Conservation (phyloP, 2,797 vertebrate species). For the Benthosema pterotum region DNA sequence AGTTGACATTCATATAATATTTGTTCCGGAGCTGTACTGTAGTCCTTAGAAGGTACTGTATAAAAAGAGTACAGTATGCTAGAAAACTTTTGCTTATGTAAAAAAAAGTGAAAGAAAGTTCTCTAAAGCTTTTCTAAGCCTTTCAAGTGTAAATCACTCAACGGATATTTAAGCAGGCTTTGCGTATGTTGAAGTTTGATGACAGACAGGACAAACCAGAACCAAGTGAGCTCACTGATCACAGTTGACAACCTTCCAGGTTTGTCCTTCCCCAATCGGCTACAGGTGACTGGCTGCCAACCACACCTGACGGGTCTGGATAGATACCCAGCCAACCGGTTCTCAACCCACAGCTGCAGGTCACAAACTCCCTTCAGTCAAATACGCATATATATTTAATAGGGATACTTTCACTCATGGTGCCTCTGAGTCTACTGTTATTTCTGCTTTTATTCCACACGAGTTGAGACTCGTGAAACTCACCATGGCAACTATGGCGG, state of each 20-base stretch:
- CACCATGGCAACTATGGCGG: constrained; percentile 26
- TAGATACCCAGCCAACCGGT: constrained; percentile 54
- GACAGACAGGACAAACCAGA: constrained; percentile 23
- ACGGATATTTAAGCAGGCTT: not conserved
- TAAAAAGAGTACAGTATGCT: too few relatives aligned
- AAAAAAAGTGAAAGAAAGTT: too few relatives aligned
- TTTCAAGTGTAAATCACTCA: not conserved
- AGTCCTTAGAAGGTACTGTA: too few relatives aligned
- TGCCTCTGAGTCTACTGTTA: constrained; percentile 1
- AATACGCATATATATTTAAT: constrained; percentile 22
- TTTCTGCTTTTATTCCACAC: not conserved
- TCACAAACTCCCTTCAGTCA: constrained; percentile 26
- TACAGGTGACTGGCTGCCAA: constrained; percentile 37
- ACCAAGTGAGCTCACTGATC: constrained; percentile 28
- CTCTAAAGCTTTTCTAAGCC: too few relatives aligned
- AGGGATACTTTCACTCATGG: constrained; percentile 4
- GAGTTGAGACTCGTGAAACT: not conserved
- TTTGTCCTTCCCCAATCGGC: constrained; percentile 13
- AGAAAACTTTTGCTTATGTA: too few relatives aligned
- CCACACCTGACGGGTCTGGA: constrained; percentile 49
- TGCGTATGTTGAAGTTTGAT: constrained; percentile 20
- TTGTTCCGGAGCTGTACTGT: too few relatives aligned
- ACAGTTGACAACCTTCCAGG: constrained; percentile 20
- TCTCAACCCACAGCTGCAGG: constrained; percentile 45
- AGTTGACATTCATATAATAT: too few relatives aligned